phyloP scores from a whole-genome alignment of 2,888 invertebrate species.

The Pseudeuparius sepicola region DNA sequence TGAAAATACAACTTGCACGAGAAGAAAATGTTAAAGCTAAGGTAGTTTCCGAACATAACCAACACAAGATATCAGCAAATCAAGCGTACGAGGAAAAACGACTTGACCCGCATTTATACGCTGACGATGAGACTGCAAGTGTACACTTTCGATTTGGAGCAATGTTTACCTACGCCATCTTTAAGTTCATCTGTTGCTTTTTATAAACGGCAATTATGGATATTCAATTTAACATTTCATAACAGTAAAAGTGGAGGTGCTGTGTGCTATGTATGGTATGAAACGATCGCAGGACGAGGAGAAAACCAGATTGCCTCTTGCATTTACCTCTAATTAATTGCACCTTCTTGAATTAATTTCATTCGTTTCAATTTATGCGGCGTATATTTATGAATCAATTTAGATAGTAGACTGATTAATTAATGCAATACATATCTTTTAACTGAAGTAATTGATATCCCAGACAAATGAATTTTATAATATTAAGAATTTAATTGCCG shows the following conservation, averaged over 20 bases:
- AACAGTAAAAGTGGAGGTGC: slow-evolving; percentile 4
- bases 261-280: slow-evolving; percentile 10
- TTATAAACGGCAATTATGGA: slow-evolving; percentile 11
- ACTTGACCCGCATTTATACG: slow-evolving; percentile 5
- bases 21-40: slow-evolving; percentile 5
- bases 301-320: slow-evolving; percentile 8
- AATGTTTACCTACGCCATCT: slow-evolving; percentile 10
- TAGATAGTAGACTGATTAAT: too few relatives aligned
- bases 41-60: slow-evolving; percentile 1
- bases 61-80: slow-evolving; percentile 1
- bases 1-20: slow-evolving; percentile 4
- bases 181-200: slow-evolving; percentile 7
- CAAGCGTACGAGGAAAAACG: slow-evolving; percentile 13
- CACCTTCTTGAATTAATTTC: too few relatives aligned
- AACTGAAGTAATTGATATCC: too few relatives aligned
- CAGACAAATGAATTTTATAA: too few relatives aligned
- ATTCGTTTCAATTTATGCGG: too few relatives aligned
- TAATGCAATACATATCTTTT: too few relatives aligned
- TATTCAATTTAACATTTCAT: slow-evolving; percentile 6
- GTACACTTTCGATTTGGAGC: slow-evolving; percentile 12
- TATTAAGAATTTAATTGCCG: too few relatives aligned
- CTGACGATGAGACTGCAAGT: slow-evolving; percentile 4
- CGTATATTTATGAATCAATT: too few relatives aligned
- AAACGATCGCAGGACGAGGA: slow-evolving; percentile 4
- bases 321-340: too few relatives aligned